Evolutionary conservation across 2,797 vertebrate genomes (phyloP).

Genomic region (Chrysocyon brachyurus): DNA sequence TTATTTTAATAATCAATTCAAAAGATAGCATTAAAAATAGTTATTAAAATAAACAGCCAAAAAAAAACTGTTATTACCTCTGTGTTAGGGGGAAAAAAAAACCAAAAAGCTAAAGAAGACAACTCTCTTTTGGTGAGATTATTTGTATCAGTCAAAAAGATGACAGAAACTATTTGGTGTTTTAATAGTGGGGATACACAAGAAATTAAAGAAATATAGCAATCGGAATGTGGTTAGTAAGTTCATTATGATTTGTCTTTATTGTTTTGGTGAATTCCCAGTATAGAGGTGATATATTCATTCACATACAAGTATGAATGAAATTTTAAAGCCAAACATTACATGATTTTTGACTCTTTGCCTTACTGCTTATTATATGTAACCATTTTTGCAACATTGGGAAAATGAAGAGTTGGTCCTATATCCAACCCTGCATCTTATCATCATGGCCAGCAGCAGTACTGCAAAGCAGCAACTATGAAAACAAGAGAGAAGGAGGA

Average conservation of each 20-base stretch:
- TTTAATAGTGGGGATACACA: neutral
- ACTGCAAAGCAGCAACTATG: neutral
- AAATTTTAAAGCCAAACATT: slow-evolving; percentile 21
- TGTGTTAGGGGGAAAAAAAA: neutral
- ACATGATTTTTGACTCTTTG: neutral
- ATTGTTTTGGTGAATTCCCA: neutral
- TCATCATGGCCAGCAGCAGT: neutral
- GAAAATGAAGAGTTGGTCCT: neutral
- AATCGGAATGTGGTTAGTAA: neutral
- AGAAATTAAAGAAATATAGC: neutral
- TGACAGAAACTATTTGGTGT: slow-evolving; percentile 3
- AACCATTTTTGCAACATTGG: slow-evolving; percentile 24
- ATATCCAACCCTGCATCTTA: neutral
- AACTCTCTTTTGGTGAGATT: neutral
- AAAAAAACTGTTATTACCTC: neutral
- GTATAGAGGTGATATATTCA: neutral
- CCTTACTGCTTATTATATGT: neutral
- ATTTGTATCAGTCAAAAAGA: slow-evolving; percentile 2
- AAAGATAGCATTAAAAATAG: neutral
- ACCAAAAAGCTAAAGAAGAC: neutral
- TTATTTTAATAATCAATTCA: slow-evolving; percentile 18
- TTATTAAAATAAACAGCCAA: neutral
- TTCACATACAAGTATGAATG: neutral
- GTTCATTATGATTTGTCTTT: neutral
- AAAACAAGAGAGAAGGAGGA: neutral